A percentile compares a stretch with the other conserved stretches of the same genome.
phyloP scores from a whole-genome alignment of 1,140 invertebrate species.

The Aphelinus atriplicis region DNA sequence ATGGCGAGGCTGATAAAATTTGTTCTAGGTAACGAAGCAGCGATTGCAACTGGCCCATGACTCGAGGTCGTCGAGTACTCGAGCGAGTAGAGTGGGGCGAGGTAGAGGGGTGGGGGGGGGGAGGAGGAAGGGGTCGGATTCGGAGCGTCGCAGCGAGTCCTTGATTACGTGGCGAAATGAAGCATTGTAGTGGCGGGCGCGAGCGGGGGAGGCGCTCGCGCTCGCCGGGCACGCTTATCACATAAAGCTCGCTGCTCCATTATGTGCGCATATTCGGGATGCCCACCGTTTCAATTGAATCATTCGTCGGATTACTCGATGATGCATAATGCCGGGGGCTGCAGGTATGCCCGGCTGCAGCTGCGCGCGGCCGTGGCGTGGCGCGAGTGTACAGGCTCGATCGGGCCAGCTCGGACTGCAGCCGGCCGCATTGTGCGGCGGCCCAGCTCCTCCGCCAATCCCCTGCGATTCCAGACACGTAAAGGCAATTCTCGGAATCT shows the following conservation, averaged over 20 bases:
- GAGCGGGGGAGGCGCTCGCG: conserved; percentile 29
- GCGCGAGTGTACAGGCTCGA: not conserved
- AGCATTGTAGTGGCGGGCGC: conserved; percentile 37
- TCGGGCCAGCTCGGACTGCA: conserved; percentile 3
- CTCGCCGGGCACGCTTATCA: conserved; percentile 54
- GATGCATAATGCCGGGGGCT: conserved; percentile 61
- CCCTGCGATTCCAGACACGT: conserved; percentile 62
- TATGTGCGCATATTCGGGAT: conserved; percentile 65
- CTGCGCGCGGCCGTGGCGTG: conserved; percentile 40
- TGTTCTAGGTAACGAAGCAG: not conserved
- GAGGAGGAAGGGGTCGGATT: too few species aligned
- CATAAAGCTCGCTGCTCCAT: conserved; percentile 63
- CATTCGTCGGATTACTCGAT: conserved; percentile 66
- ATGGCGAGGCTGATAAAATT: not conserved
- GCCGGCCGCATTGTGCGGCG: not conserved
- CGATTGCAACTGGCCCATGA: not conserved
- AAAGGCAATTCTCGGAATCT: conserved; percentile 64
- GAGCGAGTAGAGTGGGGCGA: too few species aligned
- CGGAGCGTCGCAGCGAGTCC: not conserved
- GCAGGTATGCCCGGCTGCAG: conserved; percentile 26
- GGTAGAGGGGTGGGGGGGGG: not conserved
- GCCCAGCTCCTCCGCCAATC: conserved; percentile 19
- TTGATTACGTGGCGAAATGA: conserved; percentile 27
- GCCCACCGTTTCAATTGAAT: conserved; percentile 64
- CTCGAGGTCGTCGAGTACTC: not conserved